Evolutionary conservation across 2,888 invertebrate genomes (phyloP), one percentile per base, ranked within the genome.

Genomic region (Drosophila atripex): DNA sequence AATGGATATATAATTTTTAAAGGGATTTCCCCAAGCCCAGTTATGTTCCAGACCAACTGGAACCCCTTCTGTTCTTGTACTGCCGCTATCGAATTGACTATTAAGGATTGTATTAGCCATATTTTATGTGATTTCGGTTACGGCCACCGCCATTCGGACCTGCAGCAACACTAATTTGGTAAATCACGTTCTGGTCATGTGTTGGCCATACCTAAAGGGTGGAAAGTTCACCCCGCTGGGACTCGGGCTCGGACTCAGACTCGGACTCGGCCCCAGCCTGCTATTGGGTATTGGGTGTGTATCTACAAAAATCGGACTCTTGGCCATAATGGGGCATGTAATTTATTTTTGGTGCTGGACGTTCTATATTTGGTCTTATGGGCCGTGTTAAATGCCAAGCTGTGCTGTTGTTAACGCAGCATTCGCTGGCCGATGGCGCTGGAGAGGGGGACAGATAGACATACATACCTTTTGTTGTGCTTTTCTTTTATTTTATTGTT

Each of bases 31-130:
- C 11, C 21, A 21, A 3, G 2, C 21, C 21, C 21, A 23, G 21
- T 23, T 23, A 23, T 23, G 21, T 4, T 23, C 4, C 5, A 4
- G 21, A 23, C 21, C 11, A 8, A 30, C 47, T 16, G 5, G 16
- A 54, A 54, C 4, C 38, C 30, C 35, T n/a, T 21, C 73, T 68
- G 18, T 18, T 18, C 18, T 18, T 1, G 18, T 18, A 50, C 39
- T 50, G 21, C 4, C n/a, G 23, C 66, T 63, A 63, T 80, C 71
- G 70, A 74, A 76, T 77, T 65, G 76, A 76, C 78, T 80, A 78
- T 83, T 80, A 83, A 61, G 80, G 65, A 74, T 76, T 76, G 76
- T 80, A 78, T 84, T 80, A 80, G 80, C 76, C 80, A 80, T 80
- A 80, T 80, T 80, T 84, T 84, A 80, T 78, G 72, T 56, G 84